Percentiles rank a stretch among this genome's conserved stretches.
These are phyloP conservation scores for Thymelicus sylvestris DNA, from an alignment of 2,888 invertebrate species.

Conservation along the genomic window DNA sequence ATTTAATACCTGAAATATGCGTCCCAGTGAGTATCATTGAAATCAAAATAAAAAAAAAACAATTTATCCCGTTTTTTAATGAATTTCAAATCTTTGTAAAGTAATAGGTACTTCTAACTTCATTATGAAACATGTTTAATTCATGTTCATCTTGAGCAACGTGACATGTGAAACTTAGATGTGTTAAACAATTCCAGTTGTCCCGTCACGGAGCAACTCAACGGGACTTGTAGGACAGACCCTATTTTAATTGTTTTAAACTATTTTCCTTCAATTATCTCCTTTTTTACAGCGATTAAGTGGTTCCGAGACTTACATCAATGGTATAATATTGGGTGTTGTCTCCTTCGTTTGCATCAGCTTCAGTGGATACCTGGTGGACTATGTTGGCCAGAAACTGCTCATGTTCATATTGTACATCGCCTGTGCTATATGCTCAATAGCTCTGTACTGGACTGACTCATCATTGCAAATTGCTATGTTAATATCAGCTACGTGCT, in stretches of 20 bases:
- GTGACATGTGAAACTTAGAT: no score
- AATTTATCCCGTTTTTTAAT: no score
- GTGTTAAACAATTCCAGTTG: no score
- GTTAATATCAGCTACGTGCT: conserved; percentile 56
- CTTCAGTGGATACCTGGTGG: conserved; percentile 51
- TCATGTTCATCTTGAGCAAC: no score
- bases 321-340: conserved; percentile 56
- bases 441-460: conserved; percentile 56
- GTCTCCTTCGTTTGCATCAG: conserved; percentile 52
- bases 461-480: conserved; percentile 57
- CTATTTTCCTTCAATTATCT: neutral
- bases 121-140: no score
- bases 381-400: conserved; percentile 53
- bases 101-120: no score
- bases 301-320: conserved; percentile 58
- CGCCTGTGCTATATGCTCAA: conserved; percentile 51
- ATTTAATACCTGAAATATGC: conserved; percentile 47
- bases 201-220: no score
- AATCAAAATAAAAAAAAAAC: no score
- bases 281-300: conserved; percentile 53
- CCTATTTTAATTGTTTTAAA: no score
- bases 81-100: no score
- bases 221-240: no score
- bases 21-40: conserved; percentile 53
- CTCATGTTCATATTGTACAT: conserved; percentile 52